Conservation (phyloP, 2,113 vertebrate species). For the Melanostigma gelatinosum region DNA sequence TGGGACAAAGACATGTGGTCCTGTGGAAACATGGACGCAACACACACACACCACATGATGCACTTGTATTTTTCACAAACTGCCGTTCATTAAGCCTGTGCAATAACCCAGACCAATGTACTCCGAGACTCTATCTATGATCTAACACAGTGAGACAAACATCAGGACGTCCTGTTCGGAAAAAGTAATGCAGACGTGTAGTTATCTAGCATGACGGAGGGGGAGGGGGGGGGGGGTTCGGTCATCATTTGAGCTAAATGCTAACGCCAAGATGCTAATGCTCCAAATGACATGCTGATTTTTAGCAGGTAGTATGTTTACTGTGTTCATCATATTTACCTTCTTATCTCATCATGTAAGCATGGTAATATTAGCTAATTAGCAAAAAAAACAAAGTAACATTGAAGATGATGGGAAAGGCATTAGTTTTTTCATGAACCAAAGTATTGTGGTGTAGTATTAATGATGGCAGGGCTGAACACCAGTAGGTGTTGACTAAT, state of each 20-base stretch:
- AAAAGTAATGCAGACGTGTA: neutral
- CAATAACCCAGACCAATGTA: slow-evolving; percentile 12
- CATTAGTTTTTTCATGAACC: neutral
- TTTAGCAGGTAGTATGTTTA: neutral
- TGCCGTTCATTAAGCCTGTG: slow-evolving; percentile 19
- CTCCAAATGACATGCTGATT: neutral
- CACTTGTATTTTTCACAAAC: slow-evolving; percentile 16
- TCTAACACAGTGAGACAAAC: neutral
- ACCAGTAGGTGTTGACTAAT: neutral
- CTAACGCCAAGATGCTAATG: neutral
- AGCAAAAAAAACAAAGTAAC: neutral
- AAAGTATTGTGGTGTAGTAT: neutral
- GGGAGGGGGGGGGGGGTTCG: neutral
- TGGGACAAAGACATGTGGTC: slow-evolving; percentile 32
- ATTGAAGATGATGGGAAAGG: neutral
- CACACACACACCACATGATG: neutral
- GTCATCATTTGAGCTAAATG: neutral
- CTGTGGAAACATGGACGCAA: slow-evolving; percentile 28
- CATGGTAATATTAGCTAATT: neutral
- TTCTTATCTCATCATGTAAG: neutral
- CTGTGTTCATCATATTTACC: neutral
- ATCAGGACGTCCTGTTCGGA: neutral
- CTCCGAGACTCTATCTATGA: slow-evolving; percentile 1
- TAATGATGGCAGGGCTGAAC: neutral
- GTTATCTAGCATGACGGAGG: neutral